Conservation (phyloP, 1,140 invertebrate genomes). For the Triops cancriformis region DNA sequence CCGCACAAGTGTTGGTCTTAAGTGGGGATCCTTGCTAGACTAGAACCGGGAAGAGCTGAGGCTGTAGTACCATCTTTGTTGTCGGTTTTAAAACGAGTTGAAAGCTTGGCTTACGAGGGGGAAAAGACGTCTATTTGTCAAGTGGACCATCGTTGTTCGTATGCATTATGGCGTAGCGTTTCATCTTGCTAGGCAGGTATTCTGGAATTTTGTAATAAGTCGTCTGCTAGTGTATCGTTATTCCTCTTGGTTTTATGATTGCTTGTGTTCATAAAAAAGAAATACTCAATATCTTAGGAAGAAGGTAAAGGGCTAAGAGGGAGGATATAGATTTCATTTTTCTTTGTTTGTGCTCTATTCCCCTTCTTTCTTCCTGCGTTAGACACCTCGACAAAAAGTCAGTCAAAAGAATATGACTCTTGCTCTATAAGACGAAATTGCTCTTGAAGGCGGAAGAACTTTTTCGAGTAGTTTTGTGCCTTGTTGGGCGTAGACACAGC, state of each 20-base stretch:
- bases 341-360: background rate
- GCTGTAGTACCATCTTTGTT: background rate
- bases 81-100: background rate
- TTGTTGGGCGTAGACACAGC: background rate
- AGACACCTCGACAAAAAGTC: background rate
- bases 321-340: background rate
- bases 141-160: background rate
- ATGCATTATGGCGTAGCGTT: background rate
- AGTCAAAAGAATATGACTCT: background rate
- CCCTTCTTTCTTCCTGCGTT: background rate
- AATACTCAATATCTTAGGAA: background rate
- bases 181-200: background rate
- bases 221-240: background rate
- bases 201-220: background rate
- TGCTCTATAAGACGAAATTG: constrained; percentile 5
- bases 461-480: background rate
- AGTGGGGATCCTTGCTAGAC: background rate
- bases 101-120: background rate
- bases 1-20: background rate
- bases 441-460: constrained; percentile 4
- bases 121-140: background rate
- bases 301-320: background rate
- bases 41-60: background rate
- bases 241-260: background rate
- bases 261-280: background rate